Percentiles rank a stretch among this genome's conserved stretches.
Evolutionary conservation across 2,888 invertebrate species (phyloP).

Genomic region (Pammene fasciana): DNA sequence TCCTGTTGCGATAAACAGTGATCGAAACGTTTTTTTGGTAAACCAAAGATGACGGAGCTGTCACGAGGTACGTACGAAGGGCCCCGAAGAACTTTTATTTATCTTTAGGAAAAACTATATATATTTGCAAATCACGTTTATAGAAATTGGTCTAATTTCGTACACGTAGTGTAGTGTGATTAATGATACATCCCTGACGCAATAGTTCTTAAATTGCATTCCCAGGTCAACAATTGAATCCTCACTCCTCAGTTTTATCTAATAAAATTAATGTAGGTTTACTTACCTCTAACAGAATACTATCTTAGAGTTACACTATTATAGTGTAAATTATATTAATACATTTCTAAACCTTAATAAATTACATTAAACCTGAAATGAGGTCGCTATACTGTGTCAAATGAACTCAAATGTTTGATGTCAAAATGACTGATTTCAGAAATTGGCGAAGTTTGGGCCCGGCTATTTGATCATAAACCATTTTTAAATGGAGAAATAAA

Average conservation of each 20-base stretch:
- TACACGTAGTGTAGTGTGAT: constrained; percentile 1
- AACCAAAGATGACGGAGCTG: constrained; percentile 72
- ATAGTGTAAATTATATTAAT: background rate
- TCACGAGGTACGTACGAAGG: constrained; percentile 72
- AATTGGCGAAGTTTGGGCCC: constrained; percentile 91
- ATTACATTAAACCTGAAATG: background rate
- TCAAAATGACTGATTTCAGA: constrained; percentile 79
- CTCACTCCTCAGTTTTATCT: background rate
- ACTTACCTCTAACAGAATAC: background rate
- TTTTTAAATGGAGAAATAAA: constrained; percentile 94
- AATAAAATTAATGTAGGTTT: background rate
- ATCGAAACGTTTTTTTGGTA: constrained; percentile 27
- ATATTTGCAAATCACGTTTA: constrained; percentile 9
- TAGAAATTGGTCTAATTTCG: constrained; percentile 1
- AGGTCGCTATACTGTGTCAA: constrained; percentile 9
- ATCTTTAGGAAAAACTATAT: constrained; percentile 34
- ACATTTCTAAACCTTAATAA: no score
- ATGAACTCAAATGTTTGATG: constrained; percentile 14
- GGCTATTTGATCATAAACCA: constrained; percentile 93
- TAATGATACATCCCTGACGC: constrained; percentile 6
- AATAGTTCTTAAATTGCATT: constrained; percentile 11
- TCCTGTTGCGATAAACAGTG: background rate
- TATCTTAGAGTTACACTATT: background rate
- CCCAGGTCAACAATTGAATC: constrained; percentile 8
- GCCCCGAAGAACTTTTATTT: constrained; percentile 40